phyloP scores from a whole-genome alignment of 2,888 invertebrate species.

The Dichetophora obliterata region DNA sequence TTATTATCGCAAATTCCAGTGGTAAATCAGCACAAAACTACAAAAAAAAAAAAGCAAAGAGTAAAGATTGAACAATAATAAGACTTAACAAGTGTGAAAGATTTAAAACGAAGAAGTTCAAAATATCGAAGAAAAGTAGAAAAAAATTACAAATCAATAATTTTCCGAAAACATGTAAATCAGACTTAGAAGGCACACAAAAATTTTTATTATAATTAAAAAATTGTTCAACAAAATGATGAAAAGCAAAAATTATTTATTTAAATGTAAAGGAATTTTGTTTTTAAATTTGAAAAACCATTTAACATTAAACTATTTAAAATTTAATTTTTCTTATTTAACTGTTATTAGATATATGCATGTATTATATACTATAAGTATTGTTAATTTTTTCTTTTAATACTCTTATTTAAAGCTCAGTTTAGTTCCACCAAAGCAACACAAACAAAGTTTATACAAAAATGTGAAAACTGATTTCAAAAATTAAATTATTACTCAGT shows the following conservation, averaged over 20 bases:
- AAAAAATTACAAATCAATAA: slow-evolving; percentile 43
- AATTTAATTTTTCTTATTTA: slow-evolving; percentile 32
- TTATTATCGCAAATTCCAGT: no score
- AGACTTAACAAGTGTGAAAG: slow-evolving; percentile 30
- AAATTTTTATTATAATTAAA: not conserved
- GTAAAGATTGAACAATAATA: slow-evolving; percentile 7
- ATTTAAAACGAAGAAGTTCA: slow-evolving; percentile 26
- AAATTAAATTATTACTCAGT: slow-evolving; percentile 72
- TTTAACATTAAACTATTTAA: slow-evolving; percentile 54
- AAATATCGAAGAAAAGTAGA: slow-evolving; percentile 30
- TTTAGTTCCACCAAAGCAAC: slow-evolving; percentile 38
- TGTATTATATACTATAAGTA: slow-evolving; percentile 15
- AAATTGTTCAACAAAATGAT: slow-evolving; percentile 40
- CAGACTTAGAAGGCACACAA: slow-evolving; percentile 50
- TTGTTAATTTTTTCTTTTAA: slow-evolving; percentile 28
- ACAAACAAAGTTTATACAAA: slow-evolving; percentile 57
- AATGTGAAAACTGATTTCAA: slow-evolving; percentile 48
- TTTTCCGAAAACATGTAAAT: slow-evolving; percentile 46
- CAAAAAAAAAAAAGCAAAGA: slow-evolving; percentile 32
- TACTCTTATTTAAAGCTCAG: slow-evolving; percentile 40
- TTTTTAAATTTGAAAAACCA: slow-evolving; percentile 41
- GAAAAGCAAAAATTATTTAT: slow-evolving; percentile 46
- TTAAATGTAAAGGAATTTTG: slow-evolving; percentile 33
- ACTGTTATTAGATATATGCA: slow-evolving; percentile 34
- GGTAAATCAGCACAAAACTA: not conserved